Percentiles rank a stretch among this genome's conserved stretches.
phyloP scores from a whole-genome alignment of 2,888 invertebrate genomes.

The Chrysodeixis includens region DNA sequence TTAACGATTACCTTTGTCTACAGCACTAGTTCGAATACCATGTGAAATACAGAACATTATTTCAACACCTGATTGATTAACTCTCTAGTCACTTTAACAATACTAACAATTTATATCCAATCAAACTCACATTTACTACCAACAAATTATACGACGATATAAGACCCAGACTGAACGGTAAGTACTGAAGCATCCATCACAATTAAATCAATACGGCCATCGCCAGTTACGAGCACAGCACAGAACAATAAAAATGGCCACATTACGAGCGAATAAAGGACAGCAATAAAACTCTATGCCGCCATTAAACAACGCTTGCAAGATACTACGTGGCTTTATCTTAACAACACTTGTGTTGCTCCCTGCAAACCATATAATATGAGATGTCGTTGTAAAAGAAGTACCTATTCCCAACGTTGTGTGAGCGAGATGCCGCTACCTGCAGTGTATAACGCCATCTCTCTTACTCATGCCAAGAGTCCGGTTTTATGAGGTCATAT shows the following conservation, averaged over 20 bases:
- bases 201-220: conserved; percentile 44
- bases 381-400: background rate
- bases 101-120: background rate
- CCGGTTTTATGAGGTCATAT: too few species aligned
- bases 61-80: too few species aligned
- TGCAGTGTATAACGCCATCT: too few species aligned
- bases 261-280: conserved; percentile 50
- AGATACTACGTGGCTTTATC: conserved; percentile 32
- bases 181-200: conserved; percentile 27
- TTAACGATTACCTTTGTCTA: too few species aligned
- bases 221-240: conserved; percentile 40
- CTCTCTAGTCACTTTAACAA: too few species aligned
- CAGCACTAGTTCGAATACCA: too few species aligned
- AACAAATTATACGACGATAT: background rate
- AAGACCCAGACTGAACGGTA: background rate
- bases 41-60: too few species aligned
- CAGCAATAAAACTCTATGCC: conserved; percentile 42
- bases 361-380: conserved; percentile 28
- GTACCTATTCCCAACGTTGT: too few species aligned
- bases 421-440: too few species aligned
- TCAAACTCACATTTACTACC: background rate
- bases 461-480: too few species aligned
- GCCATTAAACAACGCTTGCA: conserved; percentile 45
- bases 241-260: conserved; percentile 42
- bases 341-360: conserved; percentile 39